These are phyloP conservation scores for Sinopyrophorus schimmeli DNA, from an alignment of 2,888 invertebrate species.

Conservation along the genomic window DNA sequence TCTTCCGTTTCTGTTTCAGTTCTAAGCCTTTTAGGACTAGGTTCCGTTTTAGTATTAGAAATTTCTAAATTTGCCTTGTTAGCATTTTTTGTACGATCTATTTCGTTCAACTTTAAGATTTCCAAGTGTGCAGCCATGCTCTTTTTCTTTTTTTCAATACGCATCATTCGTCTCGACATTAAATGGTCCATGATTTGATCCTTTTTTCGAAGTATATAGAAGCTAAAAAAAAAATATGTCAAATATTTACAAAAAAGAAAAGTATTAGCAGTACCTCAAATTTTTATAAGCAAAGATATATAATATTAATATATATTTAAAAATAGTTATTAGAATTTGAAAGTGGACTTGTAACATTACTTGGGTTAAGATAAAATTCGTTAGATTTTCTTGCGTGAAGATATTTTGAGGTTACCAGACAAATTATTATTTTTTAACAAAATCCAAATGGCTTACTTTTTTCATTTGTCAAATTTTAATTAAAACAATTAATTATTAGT, in stretches of 20 bases:
- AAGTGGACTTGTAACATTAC: conserved; percentile 41
- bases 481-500: background rate
- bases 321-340: conserved; percentile 42
- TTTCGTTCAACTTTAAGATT: conserved; percentile 64
- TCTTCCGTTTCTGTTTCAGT: conserved; percentile 32
- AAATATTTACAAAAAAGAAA: no score
- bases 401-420: conserved; percentile 31
- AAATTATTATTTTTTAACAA: conserved; percentile 17
- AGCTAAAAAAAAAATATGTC: conserved; percentile 3
- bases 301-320: conserved; percentile 37
- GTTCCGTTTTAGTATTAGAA: conserved; percentile 32
- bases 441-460: conserved; percentile 5
- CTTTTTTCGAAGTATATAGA: background rate
- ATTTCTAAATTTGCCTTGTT: conserved; percentile 27
- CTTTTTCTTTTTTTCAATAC: conserved; percentile 65
- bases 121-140: conserved; percentile 66
- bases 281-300: conserved; percentile 33
- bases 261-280: conserved; percentile 9
- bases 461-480: conserved; percentile 16
- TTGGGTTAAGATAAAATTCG: conserved; percentile 34
- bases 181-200: background rate
- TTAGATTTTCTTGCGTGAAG: conserved; percentile 29
- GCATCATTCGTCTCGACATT: conserved; percentile 58
- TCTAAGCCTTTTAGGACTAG: conserved; percentile 41
- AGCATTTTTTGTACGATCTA: conserved; percentile 55